Conservation (phyloP, 2,797 vertebrate genomes). For the Acipenser oxyrinchus region DNA sequence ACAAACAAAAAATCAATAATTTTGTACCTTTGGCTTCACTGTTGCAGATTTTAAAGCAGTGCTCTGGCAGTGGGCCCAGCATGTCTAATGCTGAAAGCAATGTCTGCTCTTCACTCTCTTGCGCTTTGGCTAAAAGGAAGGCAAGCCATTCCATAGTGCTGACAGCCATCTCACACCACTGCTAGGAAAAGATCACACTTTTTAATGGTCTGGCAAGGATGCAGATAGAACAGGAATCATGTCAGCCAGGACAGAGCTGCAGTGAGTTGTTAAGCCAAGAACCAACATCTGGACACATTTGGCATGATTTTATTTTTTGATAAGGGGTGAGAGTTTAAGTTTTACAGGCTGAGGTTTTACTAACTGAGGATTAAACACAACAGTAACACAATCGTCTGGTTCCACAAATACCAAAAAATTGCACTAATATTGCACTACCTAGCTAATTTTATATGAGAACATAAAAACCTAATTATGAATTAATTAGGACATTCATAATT, state of each 20-base stretch:
- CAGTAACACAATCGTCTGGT: too few relatives aligned
- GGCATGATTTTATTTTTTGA: too few relatives aligned
- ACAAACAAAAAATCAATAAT: constrained; percentile 3
- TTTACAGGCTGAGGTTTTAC: too few relatives aligned
- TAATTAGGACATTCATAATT: too few relatives aligned
- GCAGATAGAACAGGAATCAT: constrained; percentile 1
- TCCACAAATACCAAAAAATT: too few relatives aligned
- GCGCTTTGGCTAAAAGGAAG: constrained; percentile 36
- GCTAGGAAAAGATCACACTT: constrained; percentile 40
- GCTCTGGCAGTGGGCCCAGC: constrained; percentile 39
- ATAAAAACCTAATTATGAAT: too few relatives aligned
- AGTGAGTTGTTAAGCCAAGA: constrained; percentile 7
- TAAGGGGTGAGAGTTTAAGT: too few relatives aligned
- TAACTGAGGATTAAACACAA: too few relatives aligned
- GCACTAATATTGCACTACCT: too few relatives aligned
- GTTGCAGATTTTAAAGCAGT: constrained; percentile 37
- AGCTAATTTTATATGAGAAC: too few relatives aligned
- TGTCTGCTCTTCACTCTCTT: constrained; percentile 26
- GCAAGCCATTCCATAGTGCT: constrained; percentile 38
- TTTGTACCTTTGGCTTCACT: not conserved
- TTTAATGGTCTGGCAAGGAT: constrained; percentile 38
- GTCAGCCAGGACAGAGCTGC: not conserved
- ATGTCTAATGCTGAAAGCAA: constrained; percentile 29
- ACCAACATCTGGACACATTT: not conserved
- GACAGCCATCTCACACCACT: constrained; percentile 33